Evolutionary conservation across 2,888 invertebrate genomes (phyloP).

Genomic region (Drosophila emarginata): DNA sequence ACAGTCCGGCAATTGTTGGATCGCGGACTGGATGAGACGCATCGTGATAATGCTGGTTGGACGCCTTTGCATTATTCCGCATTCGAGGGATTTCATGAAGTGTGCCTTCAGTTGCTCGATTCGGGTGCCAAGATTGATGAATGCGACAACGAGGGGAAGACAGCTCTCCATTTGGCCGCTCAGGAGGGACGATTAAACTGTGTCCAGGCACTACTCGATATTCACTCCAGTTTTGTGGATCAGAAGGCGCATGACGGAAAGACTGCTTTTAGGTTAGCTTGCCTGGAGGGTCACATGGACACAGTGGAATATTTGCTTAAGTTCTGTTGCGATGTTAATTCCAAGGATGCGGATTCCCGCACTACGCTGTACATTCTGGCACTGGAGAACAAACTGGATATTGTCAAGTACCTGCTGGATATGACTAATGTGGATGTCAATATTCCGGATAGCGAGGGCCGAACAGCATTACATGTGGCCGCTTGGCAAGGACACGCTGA

Average conservation of each 20-base stretch:
- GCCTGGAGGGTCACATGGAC: constrained; percentile 88
- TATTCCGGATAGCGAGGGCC: constrained; percentile 94
- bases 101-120: constrained; percentile 85
- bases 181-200: constrained; percentile 91
- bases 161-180: constrained; percentile 92
- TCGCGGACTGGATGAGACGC: constrained; percentile 92
- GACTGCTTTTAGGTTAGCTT: constrained; percentile 88
- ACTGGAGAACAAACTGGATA: constrained; percentile 91
- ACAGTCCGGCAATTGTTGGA: constrained; percentile 95
- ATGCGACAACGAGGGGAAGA: constrained; percentile 95
- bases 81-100: constrained; percentile 88
- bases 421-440: constrained; percentile 91
- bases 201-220: constrained; percentile 86
- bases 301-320: constrained; percentile 85
- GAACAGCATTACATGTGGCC: constrained; percentile 94
- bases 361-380: constrained; percentile 96
- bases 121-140: constrained; percentile 94
- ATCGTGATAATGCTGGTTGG: constrained; percentile 97
- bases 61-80: constrained; percentile 98
- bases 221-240: constrained; percentile 90
- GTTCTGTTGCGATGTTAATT: constrained; percentile 92
- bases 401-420: constrained; percentile 91
- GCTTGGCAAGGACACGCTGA: constrained; percentile 97
- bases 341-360: constrained; percentile 95
- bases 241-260: constrained; percentile 95